Conservation (phyloP, 1,140 invertebrate genomes). For the Anastrepha obliqua region DNA sequence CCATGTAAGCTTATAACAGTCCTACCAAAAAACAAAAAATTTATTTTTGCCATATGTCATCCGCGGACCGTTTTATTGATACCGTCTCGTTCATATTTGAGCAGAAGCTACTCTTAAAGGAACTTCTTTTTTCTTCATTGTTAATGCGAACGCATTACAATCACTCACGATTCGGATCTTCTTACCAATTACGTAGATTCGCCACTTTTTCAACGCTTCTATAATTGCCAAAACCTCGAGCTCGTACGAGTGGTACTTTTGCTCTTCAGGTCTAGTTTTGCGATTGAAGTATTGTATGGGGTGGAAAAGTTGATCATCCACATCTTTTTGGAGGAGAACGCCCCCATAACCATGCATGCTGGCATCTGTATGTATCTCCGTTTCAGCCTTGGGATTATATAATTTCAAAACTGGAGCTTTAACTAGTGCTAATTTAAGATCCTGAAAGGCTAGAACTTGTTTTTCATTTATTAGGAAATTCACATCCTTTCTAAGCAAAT, state of each 20-base stretch:
- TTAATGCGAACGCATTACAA: conserved; percentile 59
- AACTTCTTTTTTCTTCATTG: conserved; percentile 55
- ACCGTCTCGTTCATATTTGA: too few species aligned
- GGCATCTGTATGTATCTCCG: conserved; percentile 58
- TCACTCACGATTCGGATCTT: conserved; percentile 57
- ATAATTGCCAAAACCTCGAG: background rate
- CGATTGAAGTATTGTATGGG: conserved; percentile 58
- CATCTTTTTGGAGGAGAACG: conserved; percentile 65
- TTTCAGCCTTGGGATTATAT: conserved; percentile 61
- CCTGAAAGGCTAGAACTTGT: conserved; percentile 35
- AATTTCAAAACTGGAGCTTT: conserved; percentile 60
- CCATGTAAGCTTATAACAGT: too few species aligned
- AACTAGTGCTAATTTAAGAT: conserved; percentile 57
- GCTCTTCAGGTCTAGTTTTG: conserved; percentile 27
- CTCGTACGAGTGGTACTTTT: conserved; percentile 50
- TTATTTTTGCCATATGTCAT: too few species aligned
- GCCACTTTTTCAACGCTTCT: conserved; percentile 1
- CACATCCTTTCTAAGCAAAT: conserved; percentile 55
- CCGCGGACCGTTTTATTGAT: too few species aligned
- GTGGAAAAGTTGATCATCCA: conserved; percentile 62
- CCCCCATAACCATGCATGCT: conserved; percentile 62
- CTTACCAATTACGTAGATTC: conserved; percentile 51
- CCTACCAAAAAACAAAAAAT: too few species aligned
- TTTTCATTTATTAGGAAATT: conserved; percentile 27
- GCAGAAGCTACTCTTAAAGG: background rate